These are phyloP conservation scores for Chrosomus eos DNA, from an alignment of 2,797 vertebrate genomes.

Conservation along the genomic window DNA sequence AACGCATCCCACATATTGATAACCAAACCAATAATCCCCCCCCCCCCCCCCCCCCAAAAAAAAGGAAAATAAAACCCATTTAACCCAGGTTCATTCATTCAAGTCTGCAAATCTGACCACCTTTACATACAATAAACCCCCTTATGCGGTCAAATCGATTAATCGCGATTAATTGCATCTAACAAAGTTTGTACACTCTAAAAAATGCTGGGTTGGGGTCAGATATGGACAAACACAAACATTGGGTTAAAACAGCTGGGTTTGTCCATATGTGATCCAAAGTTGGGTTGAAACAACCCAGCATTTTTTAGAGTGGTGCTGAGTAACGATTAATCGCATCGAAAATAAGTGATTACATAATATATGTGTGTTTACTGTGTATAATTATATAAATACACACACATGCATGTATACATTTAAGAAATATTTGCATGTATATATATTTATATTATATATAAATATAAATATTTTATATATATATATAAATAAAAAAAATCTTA, in stretches of 20 bases:
- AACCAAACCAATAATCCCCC: constrained; percentile 50
- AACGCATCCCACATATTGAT: constrained; percentile 66
- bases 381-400: background rate
- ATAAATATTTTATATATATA: background rate
- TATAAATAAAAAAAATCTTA: too few relatives aligned
- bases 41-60: background rate
- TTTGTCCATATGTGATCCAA: too few relatives aligned
- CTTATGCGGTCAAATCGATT: background rate
- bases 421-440: too few relatives aligned
- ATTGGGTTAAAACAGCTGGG: too few relatives aligned
- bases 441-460: too few relatives aligned
- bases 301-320: too few relatives aligned
- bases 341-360: background rate
- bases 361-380: background rate
- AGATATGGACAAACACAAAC: too few relatives aligned
- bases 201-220: too few relatives aligned
- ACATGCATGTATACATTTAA: too few relatives aligned
- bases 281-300: too few relatives aligned
- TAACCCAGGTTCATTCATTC: background rate
- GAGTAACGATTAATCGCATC: background rate
- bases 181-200: background rate
- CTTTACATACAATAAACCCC: background rate
- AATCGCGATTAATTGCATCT: background rate
- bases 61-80: background rate
- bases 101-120: constrained; percentile 22